Evolutionary conservation across 2,113 vertebrate species (phyloP), one percentile per base, ranked within the genome.

Genomic region (Phalacrocorax pelagicus): DNA sequence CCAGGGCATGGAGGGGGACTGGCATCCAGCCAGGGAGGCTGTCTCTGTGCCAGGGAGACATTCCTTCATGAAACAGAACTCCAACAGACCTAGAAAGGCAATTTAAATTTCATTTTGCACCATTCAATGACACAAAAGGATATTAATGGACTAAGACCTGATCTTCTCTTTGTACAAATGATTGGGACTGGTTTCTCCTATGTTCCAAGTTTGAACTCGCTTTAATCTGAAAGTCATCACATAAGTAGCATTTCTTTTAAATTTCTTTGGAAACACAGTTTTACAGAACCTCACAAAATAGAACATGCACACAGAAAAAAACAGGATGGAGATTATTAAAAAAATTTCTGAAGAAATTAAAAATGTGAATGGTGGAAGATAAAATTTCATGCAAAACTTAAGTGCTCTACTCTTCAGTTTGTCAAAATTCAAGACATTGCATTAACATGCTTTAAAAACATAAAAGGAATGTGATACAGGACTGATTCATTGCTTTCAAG

Each of bases 51-150:
- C 94, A 90, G 61, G 36, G 49, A 86, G 55, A 92, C 72, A 86
- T 92, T 95, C 83, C 92, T 94, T 81, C 80, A 89, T 1, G 2
- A 74, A 84, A 77, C 34, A 83, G 30, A 83, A 49, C 61, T 79
- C 61, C 49, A 86, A 59, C 10, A 46, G 36, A 63, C 52, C 55
- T 75, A 84, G 67, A 86, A 91, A 95, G 52, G 46, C 40, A 57
- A 91, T 81, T 93, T 83, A 81, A 81, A 88, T 83, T 88, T 66
- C 4, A 91, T 88, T 94, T 93, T 93, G 34, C 27, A 55, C 10
- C 5, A 0, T 77, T 74, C 32, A 83, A 18, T 40, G n/a, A 77
- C 74, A 85, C 55, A 90, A 75, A 77, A 80, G 12, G 3, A 36
- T 73, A 73, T 51, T 65, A 87, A 94, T 83, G 8, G 38, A 90